Evolutionary conservation across 1,140 invertebrate genomes (phyloP).

Genomic region (Eupristina koningsbergeri): DNA sequence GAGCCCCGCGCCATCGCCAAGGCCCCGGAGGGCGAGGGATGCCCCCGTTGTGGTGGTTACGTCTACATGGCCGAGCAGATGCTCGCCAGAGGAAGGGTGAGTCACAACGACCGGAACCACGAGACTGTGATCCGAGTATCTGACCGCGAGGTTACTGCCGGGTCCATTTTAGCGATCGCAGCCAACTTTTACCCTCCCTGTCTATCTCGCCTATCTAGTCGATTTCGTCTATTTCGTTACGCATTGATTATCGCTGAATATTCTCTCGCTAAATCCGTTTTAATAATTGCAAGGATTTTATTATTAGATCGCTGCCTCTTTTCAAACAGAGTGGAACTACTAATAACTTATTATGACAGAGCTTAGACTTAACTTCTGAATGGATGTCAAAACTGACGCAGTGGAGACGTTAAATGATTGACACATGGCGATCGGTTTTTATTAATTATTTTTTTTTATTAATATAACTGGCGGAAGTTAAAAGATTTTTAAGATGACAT

Average conservation of each 20-base stretch:
- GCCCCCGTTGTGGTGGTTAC: conserved; percentile 91
- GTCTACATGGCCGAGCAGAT: conserved; percentile 96
- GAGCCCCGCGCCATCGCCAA: conserved; percentile 85
- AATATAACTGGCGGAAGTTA: too few species aligned
- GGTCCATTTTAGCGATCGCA: background rate
- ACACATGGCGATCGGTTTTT: background rate
- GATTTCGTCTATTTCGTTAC: background rate
- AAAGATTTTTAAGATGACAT: too few species aligned
- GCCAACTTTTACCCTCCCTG: background rate
- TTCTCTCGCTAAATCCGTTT: background rate
- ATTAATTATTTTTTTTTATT: background rate
- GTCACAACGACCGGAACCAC: conserved; percentile 60
- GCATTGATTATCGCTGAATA: background rate
- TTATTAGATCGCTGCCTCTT: background rate
- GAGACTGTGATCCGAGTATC: background rate
- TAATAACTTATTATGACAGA: too few species aligned
- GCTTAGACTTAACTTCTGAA: too few species aligned
- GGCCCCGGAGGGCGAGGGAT: conserved; percentile 89
- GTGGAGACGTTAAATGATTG: background rate
- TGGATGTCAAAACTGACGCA: background rate
- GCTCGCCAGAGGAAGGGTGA: conserved; percentile 90
- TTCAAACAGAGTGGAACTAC: background rate
- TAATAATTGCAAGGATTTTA: background rate
- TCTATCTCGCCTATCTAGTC: too few species aligned
- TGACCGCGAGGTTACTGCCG: background rate